phyloP scores from a whole-genome alignment of 1,140 invertebrate genomes.

The Drosophila repleta region DNA sequence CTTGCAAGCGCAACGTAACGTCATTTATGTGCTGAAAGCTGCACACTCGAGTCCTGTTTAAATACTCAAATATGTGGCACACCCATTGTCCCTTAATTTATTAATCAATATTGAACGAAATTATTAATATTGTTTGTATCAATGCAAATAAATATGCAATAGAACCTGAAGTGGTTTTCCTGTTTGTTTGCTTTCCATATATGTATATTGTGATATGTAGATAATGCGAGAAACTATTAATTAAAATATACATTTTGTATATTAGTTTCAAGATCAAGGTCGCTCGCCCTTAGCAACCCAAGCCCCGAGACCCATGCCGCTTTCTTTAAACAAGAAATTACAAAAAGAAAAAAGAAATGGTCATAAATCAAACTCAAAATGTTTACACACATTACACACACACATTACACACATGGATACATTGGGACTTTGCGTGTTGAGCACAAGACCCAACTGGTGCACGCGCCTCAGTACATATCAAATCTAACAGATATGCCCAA shows the following conservation, averaged over 20 bases:
- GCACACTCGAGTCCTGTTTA: not conserved
- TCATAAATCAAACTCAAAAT: slow-evolving; percentile 41
- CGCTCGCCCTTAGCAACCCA: not conserved
- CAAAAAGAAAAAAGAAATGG: slow-evolving; percentile 16
- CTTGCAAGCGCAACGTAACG: not conserved
- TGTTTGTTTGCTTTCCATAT: not conserved
- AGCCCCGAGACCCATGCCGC: not conserved
- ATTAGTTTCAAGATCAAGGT: not conserved
- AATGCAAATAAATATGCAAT: slow-evolving; percentile 38
- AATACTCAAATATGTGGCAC: slow-evolving; percentile 1
- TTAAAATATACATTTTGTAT: not conserved
- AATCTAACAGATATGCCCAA: slow-evolving; percentile 22
- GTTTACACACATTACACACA: slow-evolving; percentile 20
- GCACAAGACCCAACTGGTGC: slow-evolving; percentile 36
- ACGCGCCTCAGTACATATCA: slow-evolving; percentile 4
- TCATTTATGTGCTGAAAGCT: not conserved
- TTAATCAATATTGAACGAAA: not conserved
- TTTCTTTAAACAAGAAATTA: slow-evolving; percentile 4
- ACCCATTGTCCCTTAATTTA: not conserved
- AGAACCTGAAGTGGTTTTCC: slow-evolving; percentile 8
- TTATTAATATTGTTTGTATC: not conserved
- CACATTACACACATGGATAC: too few species aligned
- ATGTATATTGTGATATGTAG: not conserved
- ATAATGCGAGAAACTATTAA: not conserved
- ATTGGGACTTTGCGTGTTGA: not conserved